Evolutionary conservation across 2,888 invertebrate species (phyloP), one percentile per base, ranked within the genome.

Genomic region (Calliphora vomitoria): DNA sequence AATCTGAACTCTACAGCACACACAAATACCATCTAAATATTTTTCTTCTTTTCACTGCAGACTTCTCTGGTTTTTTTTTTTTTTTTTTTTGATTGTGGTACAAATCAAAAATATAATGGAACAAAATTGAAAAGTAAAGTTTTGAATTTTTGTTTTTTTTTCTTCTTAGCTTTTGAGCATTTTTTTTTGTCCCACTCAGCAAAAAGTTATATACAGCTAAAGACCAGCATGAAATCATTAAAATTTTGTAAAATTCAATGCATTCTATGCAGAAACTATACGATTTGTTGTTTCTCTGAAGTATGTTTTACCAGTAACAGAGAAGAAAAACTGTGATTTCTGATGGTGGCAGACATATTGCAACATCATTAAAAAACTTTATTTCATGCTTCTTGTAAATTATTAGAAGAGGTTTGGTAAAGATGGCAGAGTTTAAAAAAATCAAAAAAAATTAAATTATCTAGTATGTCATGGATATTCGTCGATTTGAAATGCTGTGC

Each of bases 221-320:
- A 69, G 78, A 69, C 82, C 74, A 72, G 66, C 86, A 86, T 86
- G 71, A 50, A 78, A 85, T 85, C 80, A 80, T 80, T 85, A 69
- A 75, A 69, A 80, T 69, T 58, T 79, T 74, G 18, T 74, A 15
- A 69, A 80, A 80, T 74, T 79, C 84, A 80, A 80, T 69, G 68
- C n/a, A 60, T 62, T 71, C 47, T n/a, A 68, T 80, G 64, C 53
- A 68, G 15, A 35, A 71, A 71, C 44, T 64, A 4, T 10, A n/a
- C 44, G n/a, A 35, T 3, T 58, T 31, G 41, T 76, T 58, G 31
- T 25, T 62, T 53, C 10, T 8, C 38, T 25, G 6, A 35, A 60
- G 18, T 38, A 31, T 1, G n/a, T 38, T 72, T 55, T 72, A 18
- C 10, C 10, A 18, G 18, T 31, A 25, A 15, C 53, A 4, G 6